Evolutionary conservation across 2,113 vertebrate species (phyloP).

Genomic region (rabbit (Oryctolagus cuniculus)): DNA sequence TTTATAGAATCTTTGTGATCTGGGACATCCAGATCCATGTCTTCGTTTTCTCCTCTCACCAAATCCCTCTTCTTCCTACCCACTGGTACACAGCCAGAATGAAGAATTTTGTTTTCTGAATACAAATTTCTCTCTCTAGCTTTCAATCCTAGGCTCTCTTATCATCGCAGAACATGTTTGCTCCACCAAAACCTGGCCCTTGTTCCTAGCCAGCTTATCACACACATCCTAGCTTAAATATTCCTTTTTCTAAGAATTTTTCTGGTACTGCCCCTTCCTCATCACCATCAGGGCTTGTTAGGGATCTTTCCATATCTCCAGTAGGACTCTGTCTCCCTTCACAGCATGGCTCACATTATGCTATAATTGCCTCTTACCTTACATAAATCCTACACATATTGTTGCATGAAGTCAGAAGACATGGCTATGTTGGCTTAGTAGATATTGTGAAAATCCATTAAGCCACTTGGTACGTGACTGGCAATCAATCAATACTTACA

Average conservation of each 20-base stretch:
- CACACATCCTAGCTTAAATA: neutral
- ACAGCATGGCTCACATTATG: neutral
- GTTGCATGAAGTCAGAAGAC: constrained; percentile 24
- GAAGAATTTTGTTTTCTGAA: neutral
- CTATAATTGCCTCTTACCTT: neutral
- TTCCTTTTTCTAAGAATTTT: neutral
- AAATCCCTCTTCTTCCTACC: rapidly evolving
- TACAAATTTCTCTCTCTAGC: neutral
- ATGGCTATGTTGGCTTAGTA: neutral
- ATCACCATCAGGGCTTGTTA: neutral
- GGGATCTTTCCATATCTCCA: neutral
- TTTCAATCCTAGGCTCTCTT: neutral
- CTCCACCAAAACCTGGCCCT: neutral
- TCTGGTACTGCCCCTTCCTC: neutral
- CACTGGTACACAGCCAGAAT: neutral
- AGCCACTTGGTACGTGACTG: neutral
- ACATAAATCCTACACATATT: neutral
- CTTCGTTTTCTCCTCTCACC: neutral
- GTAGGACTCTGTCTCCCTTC: neutral
- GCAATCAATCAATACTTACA: constrained; percentile 9
- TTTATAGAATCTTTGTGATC: neutral
- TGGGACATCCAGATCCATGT: rapidly evolving
- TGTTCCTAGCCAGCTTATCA: neutral
- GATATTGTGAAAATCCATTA: neutral
- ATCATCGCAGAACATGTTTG: neutral